Evolutionary conservation across 2,113 vertebrate genomes (phyloP).

Genomic region (Fukomys damarensis): DNA sequence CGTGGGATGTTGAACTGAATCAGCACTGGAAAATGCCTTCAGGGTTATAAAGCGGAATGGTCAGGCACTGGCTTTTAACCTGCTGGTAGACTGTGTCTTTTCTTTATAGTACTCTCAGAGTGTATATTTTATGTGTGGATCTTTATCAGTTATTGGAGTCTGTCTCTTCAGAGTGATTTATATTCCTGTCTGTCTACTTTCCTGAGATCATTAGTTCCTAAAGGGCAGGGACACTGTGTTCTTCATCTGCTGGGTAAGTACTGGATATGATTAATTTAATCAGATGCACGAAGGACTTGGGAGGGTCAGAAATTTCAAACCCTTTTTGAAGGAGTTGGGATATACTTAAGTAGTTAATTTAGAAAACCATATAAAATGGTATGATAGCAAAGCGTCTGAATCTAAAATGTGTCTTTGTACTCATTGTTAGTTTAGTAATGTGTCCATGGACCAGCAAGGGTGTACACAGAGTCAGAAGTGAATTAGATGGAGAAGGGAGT

Average conservation of each 20-base stretch:
- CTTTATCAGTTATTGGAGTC: not conserved
- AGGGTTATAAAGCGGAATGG: not conserved
- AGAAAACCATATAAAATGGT: not conserved
- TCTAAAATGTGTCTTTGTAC: not conserved
- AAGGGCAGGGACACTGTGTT: not conserved
- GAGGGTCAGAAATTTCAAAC: not conserved
- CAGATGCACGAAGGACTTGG: not conserved
- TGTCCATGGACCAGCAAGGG: not conserved
- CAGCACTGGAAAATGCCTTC: not conserved
- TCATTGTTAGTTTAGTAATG: not conserved
- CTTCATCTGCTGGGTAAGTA: not conserved
- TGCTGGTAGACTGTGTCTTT: not conserved
- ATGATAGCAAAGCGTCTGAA: constrained; percentile 8
- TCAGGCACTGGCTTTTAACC: not conserved
- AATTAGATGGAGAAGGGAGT: not conserved
- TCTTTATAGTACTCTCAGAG: not conserved
- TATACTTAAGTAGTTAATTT: not conserved
- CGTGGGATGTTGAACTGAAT: not conserved
- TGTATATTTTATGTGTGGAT: constrained; percentile 22
- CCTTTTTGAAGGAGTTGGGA: not conserved
- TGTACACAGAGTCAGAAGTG: not conserved
- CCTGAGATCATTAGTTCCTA: not conserved
- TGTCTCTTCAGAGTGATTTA: constrained; percentile 29
- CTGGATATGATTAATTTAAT: constrained; percentile 51
- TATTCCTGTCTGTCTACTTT: not conserved